Conservation (phyloP, 2,113 vertebrate genomes). For the Neodon shergylaensis region DNA sequence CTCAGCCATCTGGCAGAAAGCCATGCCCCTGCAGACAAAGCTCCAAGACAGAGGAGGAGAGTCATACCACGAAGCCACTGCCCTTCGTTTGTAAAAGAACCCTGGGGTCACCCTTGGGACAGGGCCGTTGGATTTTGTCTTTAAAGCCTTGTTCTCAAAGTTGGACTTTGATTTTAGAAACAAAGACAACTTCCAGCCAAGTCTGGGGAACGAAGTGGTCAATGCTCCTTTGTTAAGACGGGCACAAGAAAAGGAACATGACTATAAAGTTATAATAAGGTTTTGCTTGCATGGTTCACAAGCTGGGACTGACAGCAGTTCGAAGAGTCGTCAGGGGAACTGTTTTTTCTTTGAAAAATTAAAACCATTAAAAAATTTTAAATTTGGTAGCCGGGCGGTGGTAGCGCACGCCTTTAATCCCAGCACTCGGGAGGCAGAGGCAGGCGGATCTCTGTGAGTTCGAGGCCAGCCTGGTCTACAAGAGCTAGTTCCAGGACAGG, state of each 20-base stretch:
- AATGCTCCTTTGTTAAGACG: constrained; percentile 63
- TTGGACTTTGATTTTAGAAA: constrained; percentile 66
- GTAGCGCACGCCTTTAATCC: no score
- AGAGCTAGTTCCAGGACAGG: no score
- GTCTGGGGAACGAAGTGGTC: constrained; percentile 57
- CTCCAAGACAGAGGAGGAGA: constrained; percentile 43
- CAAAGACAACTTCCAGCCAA: constrained; percentile 60
- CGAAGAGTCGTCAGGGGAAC: constrained; percentile 36
- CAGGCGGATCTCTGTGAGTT: no score
- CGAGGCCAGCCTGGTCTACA: no score
- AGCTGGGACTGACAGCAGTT: constrained; percentile 43
- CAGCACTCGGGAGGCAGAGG: no score
- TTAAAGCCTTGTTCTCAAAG: constrained; percentile 59
- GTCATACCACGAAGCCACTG: constrained; percentile 2
- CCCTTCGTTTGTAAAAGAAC: constrained; percentile 52
- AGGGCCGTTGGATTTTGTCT: constrained; percentile 51
- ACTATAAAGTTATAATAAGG: constrained; percentile 47
- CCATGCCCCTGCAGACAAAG: constrained; percentile 34
- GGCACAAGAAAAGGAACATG: constrained; percentile 30
- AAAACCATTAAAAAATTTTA: not conserved
- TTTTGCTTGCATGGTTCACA: constrained; percentile 52
- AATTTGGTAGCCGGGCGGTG: no score
- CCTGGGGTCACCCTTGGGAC: constrained; percentile 45
- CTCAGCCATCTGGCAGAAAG: constrained; percentile 26
- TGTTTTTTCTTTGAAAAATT: constrained; percentile 30